Percentiles rank a stretch among this genome's conserved stretches.
Conservation (phyloP, 2,113 vertebrate species). For the Gobiocypris rarus region DNA sequence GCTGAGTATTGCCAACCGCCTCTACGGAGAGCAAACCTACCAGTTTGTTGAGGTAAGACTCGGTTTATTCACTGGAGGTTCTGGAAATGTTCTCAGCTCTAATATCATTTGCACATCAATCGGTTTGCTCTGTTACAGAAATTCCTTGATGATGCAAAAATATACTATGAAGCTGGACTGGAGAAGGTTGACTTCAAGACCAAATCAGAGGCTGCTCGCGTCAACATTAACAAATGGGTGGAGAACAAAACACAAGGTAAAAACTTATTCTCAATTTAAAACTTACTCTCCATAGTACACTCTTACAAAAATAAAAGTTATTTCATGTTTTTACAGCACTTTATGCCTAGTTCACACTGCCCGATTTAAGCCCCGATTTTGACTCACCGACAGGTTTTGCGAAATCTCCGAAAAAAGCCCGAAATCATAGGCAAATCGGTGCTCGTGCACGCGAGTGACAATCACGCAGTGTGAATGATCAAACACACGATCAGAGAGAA, state of each 20-base stretch:
- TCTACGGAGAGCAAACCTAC: constrained; percentile 88
- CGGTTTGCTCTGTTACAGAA: constrained; percentile 59
- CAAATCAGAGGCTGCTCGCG: constrained; percentile 62
- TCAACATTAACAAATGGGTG: constrained; percentile 79
- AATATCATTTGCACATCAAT: neutral
- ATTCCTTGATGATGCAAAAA: constrained; percentile 66
- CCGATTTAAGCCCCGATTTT: too few relatives aligned
- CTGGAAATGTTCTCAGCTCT: neutral
- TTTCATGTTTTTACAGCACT: neutral
- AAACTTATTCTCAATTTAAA: neutral
- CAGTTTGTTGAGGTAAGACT: constrained; percentile 80
- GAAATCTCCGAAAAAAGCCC: too few relatives aligned
- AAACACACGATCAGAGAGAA: too few relatives aligned
- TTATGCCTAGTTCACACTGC: too few relatives aligned
- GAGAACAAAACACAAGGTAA: constrained; percentile 74
- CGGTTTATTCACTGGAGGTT: neutral
- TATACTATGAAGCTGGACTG: constrained; percentile 72
- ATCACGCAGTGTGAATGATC: too few relatives aligned
- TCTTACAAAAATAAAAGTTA: neutral
- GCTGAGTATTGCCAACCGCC: constrained; percentile 83
- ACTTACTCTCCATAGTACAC: neutral
- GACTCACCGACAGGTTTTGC: too few relatives aligned
- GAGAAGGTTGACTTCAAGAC: constrained; percentile 70
- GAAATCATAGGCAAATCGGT: too few relatives aligned
- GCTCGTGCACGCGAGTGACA: too few relatives aligned